These are phyloP conservation scores for Ephestia elutella DNA, from an alignment of 1,140 invertebrate genomes.

Conservation along the genomic window DNA sequence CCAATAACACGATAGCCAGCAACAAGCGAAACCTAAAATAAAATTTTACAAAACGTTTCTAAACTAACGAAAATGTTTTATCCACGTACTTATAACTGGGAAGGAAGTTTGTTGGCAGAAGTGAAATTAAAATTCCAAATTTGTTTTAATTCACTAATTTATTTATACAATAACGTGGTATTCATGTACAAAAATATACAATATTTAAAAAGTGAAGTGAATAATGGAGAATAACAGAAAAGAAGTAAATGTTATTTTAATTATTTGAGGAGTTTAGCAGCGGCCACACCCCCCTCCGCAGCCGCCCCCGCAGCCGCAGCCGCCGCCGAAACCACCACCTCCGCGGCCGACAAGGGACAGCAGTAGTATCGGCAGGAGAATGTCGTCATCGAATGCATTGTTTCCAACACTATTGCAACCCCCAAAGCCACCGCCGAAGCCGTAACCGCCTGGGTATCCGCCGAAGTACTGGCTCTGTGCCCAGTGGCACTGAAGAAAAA, in stretches of 20 bases:
- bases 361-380: slow-evolving; percentile 36
- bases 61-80: too few relatives aligned
- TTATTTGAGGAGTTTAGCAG: slow-evolving; percentile 2
- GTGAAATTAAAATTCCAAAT: neutral
- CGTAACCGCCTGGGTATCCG: slow-evolving; percentile 17
- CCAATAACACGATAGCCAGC: too few relatives aligned
- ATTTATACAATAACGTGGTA: neutral
- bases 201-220: neutral
- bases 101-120: too few relatives aligned
- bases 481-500: slow-evolving; percentile 21
- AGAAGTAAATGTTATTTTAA: neutral
- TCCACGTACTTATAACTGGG: too few relatives aligned
- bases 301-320: slow-evolving; percentile 12
- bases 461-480: slow-evolving; percentile 24
- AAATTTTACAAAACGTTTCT: too few relatives aligned
- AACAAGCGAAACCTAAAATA: too few relatives aligned
- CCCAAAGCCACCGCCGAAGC: slow-evolving; percentile 11
- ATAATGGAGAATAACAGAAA: neutral
- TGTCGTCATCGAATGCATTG: slow-evolving; percentile 30
- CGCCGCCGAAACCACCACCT: slow-evolving; percentile 13
- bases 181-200: neutral
- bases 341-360: slow-evolving; percentile 26
- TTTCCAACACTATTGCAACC: slow-evolving; percentile 12
- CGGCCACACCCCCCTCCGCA: slow-evolving; percentile 13
- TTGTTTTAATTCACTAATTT: neutral